Evolutionary conservation across 2,113 vertebrate species (phyloP).

Genomic region (Mesitornis unicolor): DNA sequence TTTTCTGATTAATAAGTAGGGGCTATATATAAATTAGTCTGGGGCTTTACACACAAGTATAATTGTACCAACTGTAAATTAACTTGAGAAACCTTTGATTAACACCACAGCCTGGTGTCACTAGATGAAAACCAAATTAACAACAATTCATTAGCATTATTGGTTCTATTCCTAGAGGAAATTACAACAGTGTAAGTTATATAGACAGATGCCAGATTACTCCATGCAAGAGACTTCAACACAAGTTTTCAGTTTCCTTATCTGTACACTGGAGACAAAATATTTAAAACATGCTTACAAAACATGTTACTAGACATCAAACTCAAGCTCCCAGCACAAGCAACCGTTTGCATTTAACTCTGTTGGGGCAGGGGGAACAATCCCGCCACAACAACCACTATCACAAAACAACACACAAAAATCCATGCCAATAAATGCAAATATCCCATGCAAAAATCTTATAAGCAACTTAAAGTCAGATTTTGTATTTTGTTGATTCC

Average conservation of each 20-base stretch:
- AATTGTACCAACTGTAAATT: slow-evolving; percentile 25
- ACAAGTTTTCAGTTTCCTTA: not conserved
- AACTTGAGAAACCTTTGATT: slow-evolving; percentile 37
- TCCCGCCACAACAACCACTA: too few relatives aligned
- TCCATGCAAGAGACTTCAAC: not conserved
- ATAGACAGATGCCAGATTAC: not conserved
- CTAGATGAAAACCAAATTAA: slow-evolving; percentile 36
- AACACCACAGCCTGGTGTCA: not conserved
- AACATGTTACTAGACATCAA: not conserved
- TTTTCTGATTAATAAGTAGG: not conserved
- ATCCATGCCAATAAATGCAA: not conserved
- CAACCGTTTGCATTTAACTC: not conserved
- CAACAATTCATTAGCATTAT: slow-evolving; percentile 5
- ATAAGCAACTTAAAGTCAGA: not conserved
- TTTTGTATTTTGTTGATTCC: not conserved
- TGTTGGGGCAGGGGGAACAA: not conserved
- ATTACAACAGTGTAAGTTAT: not conserved
- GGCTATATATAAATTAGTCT: slow-evolving; percentile 6
- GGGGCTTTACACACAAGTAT: not conserved
- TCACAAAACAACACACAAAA: not conserved
- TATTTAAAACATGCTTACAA: not conserved
- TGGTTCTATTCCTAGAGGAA: slow-evolving; percentile 30
- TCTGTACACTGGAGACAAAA: not conserved
- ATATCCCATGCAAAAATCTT: not conserved
- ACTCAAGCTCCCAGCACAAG: not conserved